Percentiles rank a stretch among this genome's conserved stretches.
phyloP scores from a whole-genome alignment of 2,113 vertebrate genomes.

The Nettapus auritus region DNA sequence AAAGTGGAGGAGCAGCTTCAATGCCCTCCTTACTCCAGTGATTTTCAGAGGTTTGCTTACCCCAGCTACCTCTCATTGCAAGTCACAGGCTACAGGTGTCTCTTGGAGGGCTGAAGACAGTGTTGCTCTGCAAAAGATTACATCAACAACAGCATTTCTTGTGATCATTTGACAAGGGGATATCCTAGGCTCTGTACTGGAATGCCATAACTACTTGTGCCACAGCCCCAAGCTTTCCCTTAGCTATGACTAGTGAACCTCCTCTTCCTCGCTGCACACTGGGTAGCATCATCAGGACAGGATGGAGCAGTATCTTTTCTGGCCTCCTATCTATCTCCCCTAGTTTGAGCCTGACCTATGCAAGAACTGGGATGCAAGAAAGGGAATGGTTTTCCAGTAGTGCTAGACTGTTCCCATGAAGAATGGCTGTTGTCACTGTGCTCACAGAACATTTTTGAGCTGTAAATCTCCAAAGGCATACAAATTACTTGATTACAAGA shows the following conservation, averaged over 20 bases:
- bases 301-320: not conserved
- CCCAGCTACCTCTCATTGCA: not conserved
- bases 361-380: not conserved
- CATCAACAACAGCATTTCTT: not conserved
- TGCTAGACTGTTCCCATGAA: not conserved
- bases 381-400: not conserved
- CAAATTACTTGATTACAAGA: fast-evolving
- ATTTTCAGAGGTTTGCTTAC: not conserved
- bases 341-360: not conserved
- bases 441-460: not conserved
- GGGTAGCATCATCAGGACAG: not conserved
- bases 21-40: not conserved
- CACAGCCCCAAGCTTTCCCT: not conserved
- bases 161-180: not conserved
- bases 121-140: not conserved
- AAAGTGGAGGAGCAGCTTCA: not conserved
- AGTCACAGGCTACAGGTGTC: not conserved
- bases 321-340: too few species aligned
- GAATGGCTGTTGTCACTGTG: not conserved
- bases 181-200: not conserved
- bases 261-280: not conserved
- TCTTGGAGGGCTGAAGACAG: not conserved
- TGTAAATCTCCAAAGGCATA: not conserved
- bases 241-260: not conserved
- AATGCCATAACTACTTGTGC: not conserved